Percentiles rank a stretch among this genome's conserved stretches.
Conservation (phyloP, 2,888 invertebrate genomes). For the Melolontha melolontha region DNA sequence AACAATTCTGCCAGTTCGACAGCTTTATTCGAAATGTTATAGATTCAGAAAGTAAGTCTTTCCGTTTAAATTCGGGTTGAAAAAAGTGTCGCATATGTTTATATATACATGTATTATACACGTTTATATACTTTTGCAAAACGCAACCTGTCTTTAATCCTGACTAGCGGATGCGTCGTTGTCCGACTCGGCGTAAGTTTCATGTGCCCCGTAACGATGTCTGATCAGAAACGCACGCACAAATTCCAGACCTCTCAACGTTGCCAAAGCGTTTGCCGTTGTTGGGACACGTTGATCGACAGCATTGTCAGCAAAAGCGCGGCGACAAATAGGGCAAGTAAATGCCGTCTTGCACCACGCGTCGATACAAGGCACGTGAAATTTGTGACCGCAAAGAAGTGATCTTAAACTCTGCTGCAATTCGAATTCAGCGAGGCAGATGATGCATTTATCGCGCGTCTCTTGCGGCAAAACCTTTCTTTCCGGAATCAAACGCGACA, state of each 20-base stretch:
- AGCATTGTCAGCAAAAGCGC: too few species aligned
- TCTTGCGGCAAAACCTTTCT: neutral
- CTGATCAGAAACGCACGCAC: slow-evolving; percentile 3
- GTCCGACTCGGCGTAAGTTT: too few species aligned
- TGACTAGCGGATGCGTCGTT: too few species aligned
- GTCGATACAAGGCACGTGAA: slow-evolving; percentile 18
- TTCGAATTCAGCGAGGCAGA: slow-evolving; percentile 20
- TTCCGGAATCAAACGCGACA: neutral
- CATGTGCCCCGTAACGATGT: too few species aligned
- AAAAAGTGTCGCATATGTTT: too few species aligned
- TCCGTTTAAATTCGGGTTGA: too few species aligned
- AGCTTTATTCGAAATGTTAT: too few species aligned
- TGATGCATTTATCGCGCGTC: slow-evolving; percentile 6
- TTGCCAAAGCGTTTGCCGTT: neutral
- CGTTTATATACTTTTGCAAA: too few species aligned
- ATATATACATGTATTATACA: too few species aligned
- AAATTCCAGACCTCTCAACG: slow-evolving; percentile 18
- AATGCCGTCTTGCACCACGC: slow-evolving; percentile 11
- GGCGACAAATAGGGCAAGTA: slow-evolving; percentile 21
- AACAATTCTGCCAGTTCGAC: too few species aligned
- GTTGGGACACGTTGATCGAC: neutral
- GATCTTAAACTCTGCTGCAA: neutral
- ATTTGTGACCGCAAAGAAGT: slow-evolving; percentile 16
- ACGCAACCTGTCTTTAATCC: too few species aligned
- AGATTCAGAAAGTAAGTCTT: too few species aligned